Conservation (phyloP, 2,797 vertebrate species). For the Muraenolepis orangiensis region DNA sequence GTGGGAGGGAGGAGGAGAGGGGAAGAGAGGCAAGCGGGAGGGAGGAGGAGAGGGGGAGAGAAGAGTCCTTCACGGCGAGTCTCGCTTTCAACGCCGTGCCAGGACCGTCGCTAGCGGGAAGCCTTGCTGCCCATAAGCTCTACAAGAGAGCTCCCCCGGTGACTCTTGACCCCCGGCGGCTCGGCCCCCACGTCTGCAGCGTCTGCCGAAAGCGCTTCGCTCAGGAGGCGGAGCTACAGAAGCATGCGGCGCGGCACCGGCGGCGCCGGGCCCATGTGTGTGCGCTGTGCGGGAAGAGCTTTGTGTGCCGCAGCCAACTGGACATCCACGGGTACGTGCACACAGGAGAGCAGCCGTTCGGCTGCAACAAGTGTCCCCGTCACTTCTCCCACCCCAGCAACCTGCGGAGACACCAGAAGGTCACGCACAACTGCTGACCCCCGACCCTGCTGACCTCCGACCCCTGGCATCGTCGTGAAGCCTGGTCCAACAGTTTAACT, state of each 20-base stretch:
- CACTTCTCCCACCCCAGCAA: slow-evolving; percentile 65
- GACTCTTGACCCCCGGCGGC: slow-evolving; percentile 22
- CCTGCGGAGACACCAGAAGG: slow-evolving; percentile 61
- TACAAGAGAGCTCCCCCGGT: not conserved
- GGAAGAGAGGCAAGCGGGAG: not conserved
- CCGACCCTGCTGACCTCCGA: too few relatives aligned
- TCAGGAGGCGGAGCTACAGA: slow-evolving; percentile 50
- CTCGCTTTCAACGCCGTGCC: not conserved
- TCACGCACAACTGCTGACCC: slow-evolving; percentile 38
- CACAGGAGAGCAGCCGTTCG: slow-evolving; percentile 61
- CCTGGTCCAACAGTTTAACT: not conserved
- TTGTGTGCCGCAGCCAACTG: slow-evolving; percentile 61
- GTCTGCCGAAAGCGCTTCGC: slow-evolving; percentile 57
- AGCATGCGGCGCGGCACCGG: slow-evolving; percentile 51
- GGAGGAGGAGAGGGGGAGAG: not conserved
- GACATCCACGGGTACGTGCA: slow-evolving; percentile 64
- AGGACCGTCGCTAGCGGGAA: not conserved
- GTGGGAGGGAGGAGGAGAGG: not conserved
- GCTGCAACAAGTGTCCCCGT: slow-evolving; percentile 47
- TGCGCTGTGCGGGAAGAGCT: slow-evolving; percentile 57
- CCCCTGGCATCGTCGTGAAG: not conserved
- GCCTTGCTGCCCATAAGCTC: not conserved
- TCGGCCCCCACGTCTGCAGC: slow-evolving; percentile 46
- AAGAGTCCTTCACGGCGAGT: not conserved
- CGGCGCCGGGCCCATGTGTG: slow-evolving; percentile 50